Evolutionary conservation across 2,797 vertebrate genomes (phyloP), one percentile per base, ranked within the genome.

Genomic region (Parambassis ranga): DNA sequence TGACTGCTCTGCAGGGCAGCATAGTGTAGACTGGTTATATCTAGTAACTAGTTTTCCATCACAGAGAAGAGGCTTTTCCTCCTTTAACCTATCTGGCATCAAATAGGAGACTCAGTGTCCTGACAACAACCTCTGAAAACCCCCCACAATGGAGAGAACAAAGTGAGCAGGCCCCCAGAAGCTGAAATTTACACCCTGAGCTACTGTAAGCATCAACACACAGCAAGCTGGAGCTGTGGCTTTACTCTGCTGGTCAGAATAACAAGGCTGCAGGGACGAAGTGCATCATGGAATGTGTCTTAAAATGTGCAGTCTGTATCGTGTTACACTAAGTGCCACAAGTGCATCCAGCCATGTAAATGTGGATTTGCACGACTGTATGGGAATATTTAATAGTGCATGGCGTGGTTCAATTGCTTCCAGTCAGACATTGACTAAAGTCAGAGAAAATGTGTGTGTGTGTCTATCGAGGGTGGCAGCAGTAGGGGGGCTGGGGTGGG

Each of bases 181-280:
- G 32, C 48, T 65, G 49, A 76, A 74, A 69, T 75, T 26, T 64
- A 75, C 65, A 65, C 67, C 58, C 69, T 75, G 56, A 64, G 53
- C 71, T 76, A 41, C 39, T 71, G 33, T 24, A 66, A 75, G 63
- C 23, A 6, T 43, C 62, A 46, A 49, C 51, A 63, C 51, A 55
- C 30, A 65, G 75, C 50, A 78, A 84, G 49, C 63, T 73, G 55
- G 62, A 72, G 72, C 66, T 65, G 68, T 79, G 53, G 61, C 53
- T 85, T 75, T 52, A 46, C 48, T 73, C 58, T 63, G 16, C 46
- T 48, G 66, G 71, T 56, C 66, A 44, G 39, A 55, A 70, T 84
- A 85, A 83, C 70, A 75, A 83, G 71, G 57, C 82, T 80, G 48
- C 62, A 35, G 79, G 74, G 74, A 83, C 39, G 47, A 69, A 79